Base-by-base conservation (phyloP, 2,888 invertebrate species). In the Machimus atricapillus region DNA sequence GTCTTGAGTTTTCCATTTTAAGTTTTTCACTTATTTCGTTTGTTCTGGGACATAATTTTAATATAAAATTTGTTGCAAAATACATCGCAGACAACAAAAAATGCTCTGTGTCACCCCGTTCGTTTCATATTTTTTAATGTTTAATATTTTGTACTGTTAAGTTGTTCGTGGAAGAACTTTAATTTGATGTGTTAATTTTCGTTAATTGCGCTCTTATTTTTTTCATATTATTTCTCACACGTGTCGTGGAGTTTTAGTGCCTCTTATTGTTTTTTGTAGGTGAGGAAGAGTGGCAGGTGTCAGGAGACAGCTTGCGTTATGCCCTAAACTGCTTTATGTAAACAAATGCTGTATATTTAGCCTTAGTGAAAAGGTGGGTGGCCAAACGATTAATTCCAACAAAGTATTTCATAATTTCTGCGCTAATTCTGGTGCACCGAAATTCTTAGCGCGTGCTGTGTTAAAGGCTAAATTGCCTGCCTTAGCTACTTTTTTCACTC, bases 21-120 rank as follows among this genome's bases (percentile, higher is more conserved):
- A 74, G 43, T 79, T 86, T 86, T 74, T 85, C 27, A 37, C 31
- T 85, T 85, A 9, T 86, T 86, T 86, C 58, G 66, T 66, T 85
- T 85, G 34, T 74, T 31, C 46, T 14, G 46, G 46, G n/a, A 74
- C n/a, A 37, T 58, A 82, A 66, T 37, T 82, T 37, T 19, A 46
- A 46, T 19, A 6, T 8, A 82, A 58, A 34, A 76, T 76, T 76
- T 76, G 16, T 74, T 74, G 31, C 31, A 82, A 40, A 43, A 40
- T 58, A 52, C 58, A 34, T 27, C n/a, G 43, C 23, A 46, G 19
- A 46, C n/a, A 46, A 78, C 8, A 40, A 19, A 43, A 2, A 43
- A 23, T 78, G 78, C 14, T 7, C 5, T 78, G 43, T 43, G 14
- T 81, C 27, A 0, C 27, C 37, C 37, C 56, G 82, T 82, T 58